Conservation (phyloP, 2,888 invertebrate species). For the Idaea biselata region DNA sequence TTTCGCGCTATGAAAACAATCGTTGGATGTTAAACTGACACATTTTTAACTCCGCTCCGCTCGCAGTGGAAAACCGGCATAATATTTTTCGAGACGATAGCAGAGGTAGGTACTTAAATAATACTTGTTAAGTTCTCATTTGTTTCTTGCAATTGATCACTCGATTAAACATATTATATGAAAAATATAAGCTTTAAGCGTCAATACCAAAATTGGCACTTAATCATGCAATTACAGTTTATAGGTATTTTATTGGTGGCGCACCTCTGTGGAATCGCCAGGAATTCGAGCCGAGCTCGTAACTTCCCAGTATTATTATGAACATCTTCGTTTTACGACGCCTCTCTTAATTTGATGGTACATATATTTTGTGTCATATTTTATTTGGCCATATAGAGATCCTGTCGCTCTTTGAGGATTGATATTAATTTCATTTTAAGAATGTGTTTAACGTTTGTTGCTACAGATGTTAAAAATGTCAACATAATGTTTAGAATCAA, state of each 20-base stretch:
- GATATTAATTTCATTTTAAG: not conserved
- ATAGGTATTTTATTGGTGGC: conserved; percentile 22
- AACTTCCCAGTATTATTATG: conserved; percentile 12
- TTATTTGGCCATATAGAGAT: not conserved
- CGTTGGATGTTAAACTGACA: too few species aligned
- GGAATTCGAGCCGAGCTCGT: conserved; percentile 19
- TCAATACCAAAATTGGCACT: conserved; percentile 18
- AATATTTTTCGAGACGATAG: too few species aligned
- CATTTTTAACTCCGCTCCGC: too few species aligned
- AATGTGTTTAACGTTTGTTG: not conserved
- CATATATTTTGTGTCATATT: conserved; percentile 10
- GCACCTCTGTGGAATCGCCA: conserved; percentile 19
- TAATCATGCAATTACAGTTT: conserved; percentile 18
- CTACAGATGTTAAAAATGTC: not conserved
- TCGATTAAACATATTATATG: not conserved
- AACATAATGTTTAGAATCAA: not conserved
- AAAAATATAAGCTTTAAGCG: not conserved
- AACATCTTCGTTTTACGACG: conserved; percentile 34
- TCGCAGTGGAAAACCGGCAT: too few species aligned
- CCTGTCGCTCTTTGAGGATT: not conserved
- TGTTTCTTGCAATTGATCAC: not conserved
- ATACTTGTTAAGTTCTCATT: not conserved
- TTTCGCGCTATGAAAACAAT: too few species aligned
- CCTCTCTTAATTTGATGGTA: conserved; percentile 16
- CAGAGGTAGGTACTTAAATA: too few species aligned